These are phyloP conservation scores for Kryphioiulus occultus DNA, from an alignment of 2,888 invertebrate genomes.

Conservation along the genomic window DNA sequence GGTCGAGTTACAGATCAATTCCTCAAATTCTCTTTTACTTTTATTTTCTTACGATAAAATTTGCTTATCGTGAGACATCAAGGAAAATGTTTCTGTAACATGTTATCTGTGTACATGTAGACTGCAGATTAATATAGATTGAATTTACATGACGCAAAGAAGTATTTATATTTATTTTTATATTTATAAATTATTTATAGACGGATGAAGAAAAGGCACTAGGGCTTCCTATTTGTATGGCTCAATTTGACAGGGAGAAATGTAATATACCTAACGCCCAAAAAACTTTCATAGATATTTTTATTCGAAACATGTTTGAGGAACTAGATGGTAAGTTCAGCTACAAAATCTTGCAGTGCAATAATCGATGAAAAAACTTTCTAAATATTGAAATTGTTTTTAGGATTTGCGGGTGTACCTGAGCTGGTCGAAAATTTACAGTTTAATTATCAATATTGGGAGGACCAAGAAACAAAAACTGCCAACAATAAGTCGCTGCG, in stretches of 20 bases:
- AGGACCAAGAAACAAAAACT: constrained; percentile 67
- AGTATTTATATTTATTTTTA: neutral
- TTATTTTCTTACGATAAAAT: too few species aligned
- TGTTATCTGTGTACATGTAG: too few species aligned
- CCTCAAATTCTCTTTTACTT: too few species aligned
- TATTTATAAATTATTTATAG: constrained; percentile 64
- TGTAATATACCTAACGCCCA: constrained; percentile 98
- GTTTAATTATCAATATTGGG: constrained; percentile 90
- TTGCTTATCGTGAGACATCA: too few species aligned
- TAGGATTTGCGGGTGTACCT: constrained; percentile 92
- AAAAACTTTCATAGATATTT: constrained; percentile 96
- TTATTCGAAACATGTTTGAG: constrained; percentile 97
- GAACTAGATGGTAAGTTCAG: constrained; percentile 82
- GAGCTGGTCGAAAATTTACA: constrained; percentile 85
- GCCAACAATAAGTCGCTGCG: neutral
- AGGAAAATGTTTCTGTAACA: too few species aligned
- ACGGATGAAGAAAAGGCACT: constrained; percentile 94
- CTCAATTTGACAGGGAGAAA: constrained; percentile 92
- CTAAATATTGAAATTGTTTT: constrained; percentile 56
- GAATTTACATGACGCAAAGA: too few species aligned
- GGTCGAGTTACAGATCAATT: too few species aligned
- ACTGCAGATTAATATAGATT: too few species aligned
- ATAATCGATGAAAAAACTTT: neutral
- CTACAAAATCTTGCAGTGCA: neutral
- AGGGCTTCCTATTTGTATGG: constrained; percentile 95